These are phyloP conservation scores for Pseudomugil gertrudae DNA, from an alignment of 2,797 vertebrate species.

Conservation along the genomic window DNA sequence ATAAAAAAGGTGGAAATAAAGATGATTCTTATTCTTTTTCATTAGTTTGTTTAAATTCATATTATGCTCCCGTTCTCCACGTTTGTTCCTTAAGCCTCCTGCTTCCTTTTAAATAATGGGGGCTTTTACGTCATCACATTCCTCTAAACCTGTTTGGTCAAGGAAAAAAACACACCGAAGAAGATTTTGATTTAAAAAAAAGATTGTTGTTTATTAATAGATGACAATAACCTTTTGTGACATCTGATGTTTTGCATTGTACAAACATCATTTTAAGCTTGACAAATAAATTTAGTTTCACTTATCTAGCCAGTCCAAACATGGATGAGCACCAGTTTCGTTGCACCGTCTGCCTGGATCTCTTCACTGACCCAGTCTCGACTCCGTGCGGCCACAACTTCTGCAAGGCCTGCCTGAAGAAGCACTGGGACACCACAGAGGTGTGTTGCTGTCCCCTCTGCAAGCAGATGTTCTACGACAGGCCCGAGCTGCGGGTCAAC, in stretches of 20 bases:
- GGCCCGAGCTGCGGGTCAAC: slow-evolving; percentile 28
- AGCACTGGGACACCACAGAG: slow-evolving; percentile 18
- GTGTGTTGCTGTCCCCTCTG: slow-evolving; percentile 27
- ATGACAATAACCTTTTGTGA: not conserved
- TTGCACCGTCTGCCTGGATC: slow-evolving; percentile 29
- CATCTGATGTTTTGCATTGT: not conserved
- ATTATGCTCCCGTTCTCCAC: not conserved
- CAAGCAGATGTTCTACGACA: slow-evolving; percentile 17
- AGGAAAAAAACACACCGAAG: not conserved
- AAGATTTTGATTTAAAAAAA: not conserved
- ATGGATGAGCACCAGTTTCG: slow-evolving; percentile 5
- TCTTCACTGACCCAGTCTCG: slow-evolving; percentile 5
- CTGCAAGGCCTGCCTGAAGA: slow-evolving; percentile 22
- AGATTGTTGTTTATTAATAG: not conserved
- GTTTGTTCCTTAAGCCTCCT: not conserved
- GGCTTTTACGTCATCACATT: not conserved
- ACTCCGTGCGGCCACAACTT: slow-evolving; percentile 35
- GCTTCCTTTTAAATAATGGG: not conserved
- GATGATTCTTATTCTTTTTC: not conserved
- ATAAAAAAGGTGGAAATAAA: not conserved
- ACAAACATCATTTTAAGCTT: not conserved
- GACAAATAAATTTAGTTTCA: not conserved
- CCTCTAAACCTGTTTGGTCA: not conserved
- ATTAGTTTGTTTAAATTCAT: not conserved
- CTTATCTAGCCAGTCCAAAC: not conserved